Evolutionary conservation across 2,797 vertebrate species (phyloP), one percentile per base, ranked within the genome.

Genomic region (Clamator glandarius): DNA sequence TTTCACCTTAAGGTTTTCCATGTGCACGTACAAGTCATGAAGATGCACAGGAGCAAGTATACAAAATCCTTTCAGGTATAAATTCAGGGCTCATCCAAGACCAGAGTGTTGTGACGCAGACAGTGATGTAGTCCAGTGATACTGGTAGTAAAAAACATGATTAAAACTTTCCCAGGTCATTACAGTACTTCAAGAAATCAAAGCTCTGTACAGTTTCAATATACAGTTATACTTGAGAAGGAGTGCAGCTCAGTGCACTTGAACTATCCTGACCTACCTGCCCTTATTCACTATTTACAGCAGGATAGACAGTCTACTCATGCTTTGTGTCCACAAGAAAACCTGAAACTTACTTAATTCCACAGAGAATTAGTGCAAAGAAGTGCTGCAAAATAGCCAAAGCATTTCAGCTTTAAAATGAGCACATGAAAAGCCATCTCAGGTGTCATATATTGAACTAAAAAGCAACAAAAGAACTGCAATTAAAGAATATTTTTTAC

Each of bases 1-100:
- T 84, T 93, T 83, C 35, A 61, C 18, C 2, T 3, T 41, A 70
- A 61, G 9, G 13, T 4, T 79, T 77, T 61, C 61, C 7, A 25
- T 24, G 21, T 5, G 18, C 8, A 15, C 1, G 1, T 7, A 15
- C 1, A 1, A 64, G 50, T 46, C 11, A 61, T 15, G 18, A 3
- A 89, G 19, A 73, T 61, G 4, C 6, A 16, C 15, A 75, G 59
- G 3, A 20, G 3, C 15, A 39, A 1, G 1, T 1, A 4, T 44
- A 42, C 7, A 62, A 81, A 79, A 50, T 18, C 15, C 18, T 42
- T 75, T 33, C 13, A 86, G 21, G 13, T 16, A 39, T 39, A 86
- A 86, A 80, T 57, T 19, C 28, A 61, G 25, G 14, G 48, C 5
- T 33, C 1, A 7, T 8, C 16, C 50, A 61, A 68, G 16, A 21